phyloP scores from a whole-genome alignment of 2,888 invertebrate genomes.

The Timema cristinae region DNA sequence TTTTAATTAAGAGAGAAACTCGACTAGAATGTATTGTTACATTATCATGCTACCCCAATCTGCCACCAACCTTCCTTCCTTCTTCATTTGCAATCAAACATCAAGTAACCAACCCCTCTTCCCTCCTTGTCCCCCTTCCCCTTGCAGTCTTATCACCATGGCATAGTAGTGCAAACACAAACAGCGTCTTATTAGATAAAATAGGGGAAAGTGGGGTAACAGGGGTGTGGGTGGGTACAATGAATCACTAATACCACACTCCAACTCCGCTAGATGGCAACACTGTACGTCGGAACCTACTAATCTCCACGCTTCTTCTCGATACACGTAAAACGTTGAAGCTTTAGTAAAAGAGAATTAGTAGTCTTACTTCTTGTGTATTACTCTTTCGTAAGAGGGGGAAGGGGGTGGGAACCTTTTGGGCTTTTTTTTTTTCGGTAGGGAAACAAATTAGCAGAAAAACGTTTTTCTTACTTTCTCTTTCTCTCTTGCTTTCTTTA shows the following conservation, averaged over 20 bases:
- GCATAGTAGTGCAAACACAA: constrained; percentile 39
- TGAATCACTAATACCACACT: constrained; percentile 29
- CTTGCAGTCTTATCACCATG: no score
- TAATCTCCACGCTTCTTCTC: constrained; percentile 26
- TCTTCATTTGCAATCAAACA: background rate
- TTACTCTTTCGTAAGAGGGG: no score
- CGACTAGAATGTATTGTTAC: background rate
- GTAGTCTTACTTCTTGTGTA: no score
- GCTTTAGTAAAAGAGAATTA: background rate
- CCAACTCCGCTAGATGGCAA: no score
- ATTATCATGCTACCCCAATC: background rate
- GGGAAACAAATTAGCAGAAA: constrained; percentile 30
- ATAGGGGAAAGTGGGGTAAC: constrained; percentile 7
- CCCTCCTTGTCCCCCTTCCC: constrained; percentile 22
- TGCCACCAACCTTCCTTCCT: constrained; percentile 15
- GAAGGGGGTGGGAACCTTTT: background rate
- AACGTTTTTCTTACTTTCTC: constrained; percentile 16
- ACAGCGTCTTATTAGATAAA: constrained; percentile 34
- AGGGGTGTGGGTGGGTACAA: background rate
- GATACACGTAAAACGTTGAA: constrained; percentile 22
- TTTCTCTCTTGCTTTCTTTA: constrained; percentile 4
- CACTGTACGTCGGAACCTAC: constrained; percentile 12
- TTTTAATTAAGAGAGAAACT: constrained; percentile 23
- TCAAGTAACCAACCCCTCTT: background rate
- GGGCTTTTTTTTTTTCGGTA: background rate